Conservation (phyloP, 2,888 invertebrate species). For the Erynnis tages region DNA sequence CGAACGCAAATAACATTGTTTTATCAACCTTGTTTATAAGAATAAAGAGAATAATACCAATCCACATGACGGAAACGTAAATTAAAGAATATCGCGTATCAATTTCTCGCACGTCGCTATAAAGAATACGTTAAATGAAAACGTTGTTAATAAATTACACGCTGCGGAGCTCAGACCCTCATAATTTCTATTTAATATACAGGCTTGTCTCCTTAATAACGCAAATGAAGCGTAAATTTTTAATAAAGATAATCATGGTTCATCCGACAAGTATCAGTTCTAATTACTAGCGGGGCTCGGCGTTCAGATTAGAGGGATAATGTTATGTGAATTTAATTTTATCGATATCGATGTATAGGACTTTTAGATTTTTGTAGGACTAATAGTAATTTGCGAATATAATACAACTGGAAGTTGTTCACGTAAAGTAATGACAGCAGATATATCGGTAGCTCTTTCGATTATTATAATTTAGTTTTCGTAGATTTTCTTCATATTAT, state of each 20-base stretch:
- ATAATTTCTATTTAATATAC: constrained; percentile 40
- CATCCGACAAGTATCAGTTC: constrained; percentile 36
- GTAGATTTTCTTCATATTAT: no score
- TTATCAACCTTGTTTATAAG: no score
- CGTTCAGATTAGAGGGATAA: constrained; percentile 15
- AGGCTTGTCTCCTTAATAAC: constrained; percentile 36
- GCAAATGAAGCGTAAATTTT: constrained; percentile 43
- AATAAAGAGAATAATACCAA: no score
- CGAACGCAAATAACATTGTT: no score
- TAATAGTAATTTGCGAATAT: no score
- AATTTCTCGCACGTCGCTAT: not conserved
- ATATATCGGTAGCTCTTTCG: no score
- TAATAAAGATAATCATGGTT: constrained; percentile 39
- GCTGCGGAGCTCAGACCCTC: not conserved
- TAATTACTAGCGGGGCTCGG: constrained; percentile 31
- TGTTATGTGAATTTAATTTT: constrained; percentile 7
- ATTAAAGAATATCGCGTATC: constrained; percentile 1
- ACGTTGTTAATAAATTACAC: constrained; percentile 2
- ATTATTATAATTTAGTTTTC: no score
- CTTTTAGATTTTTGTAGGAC: not conserved
- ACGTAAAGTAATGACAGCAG: no score
- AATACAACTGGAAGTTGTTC: no score
- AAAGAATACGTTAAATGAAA: not conserved
- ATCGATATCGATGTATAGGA: constrained; percentile 18
- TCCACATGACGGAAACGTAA: not conserved